Conservation (phyloP, 2,113 vertebrate species). For the Heliornis fulica region DNA sequence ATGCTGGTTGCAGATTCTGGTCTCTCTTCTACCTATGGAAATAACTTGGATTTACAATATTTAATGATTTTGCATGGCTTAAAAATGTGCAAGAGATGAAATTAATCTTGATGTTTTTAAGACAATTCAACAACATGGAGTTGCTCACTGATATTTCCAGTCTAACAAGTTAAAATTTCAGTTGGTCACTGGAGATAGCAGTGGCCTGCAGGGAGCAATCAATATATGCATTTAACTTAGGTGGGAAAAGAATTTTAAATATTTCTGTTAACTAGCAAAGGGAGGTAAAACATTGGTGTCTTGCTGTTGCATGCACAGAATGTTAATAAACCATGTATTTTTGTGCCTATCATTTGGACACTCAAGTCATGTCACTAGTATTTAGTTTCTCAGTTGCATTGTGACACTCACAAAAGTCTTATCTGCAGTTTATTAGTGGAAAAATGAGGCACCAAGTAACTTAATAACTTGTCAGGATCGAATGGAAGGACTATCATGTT, state of each 20-base stretch:
- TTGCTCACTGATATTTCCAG: too few relatives aligned
- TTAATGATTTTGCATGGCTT: neutral
- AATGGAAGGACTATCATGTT: neutral
- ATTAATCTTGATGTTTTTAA: neutral
- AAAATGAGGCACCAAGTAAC: neutral
- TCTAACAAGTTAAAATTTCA: neutral
- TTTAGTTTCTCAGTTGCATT: neutral
- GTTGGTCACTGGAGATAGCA: neutral
- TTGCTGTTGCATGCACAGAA: neutral
- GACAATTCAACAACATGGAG: too few relatives aligned
- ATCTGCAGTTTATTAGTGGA: neutral
- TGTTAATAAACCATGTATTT: neutral
- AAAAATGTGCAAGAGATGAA: neutral
- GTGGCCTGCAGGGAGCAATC: neutral
- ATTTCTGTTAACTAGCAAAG: neutral
- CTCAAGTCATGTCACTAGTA: neutral
- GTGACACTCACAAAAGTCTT: neutral
- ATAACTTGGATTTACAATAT: neutral
- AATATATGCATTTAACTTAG: neutral
- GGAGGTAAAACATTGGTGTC: neutral
- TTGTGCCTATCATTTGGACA: neutral
- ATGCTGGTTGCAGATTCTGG: neutral
- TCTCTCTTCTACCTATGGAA: neutral
- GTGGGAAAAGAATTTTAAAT: neutral
- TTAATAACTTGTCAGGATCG: neutral